phyloP scores from a whole-genome alignment of 37 sponge, comb jelly and placozoan species.

The Spongia lamella region DNA sequence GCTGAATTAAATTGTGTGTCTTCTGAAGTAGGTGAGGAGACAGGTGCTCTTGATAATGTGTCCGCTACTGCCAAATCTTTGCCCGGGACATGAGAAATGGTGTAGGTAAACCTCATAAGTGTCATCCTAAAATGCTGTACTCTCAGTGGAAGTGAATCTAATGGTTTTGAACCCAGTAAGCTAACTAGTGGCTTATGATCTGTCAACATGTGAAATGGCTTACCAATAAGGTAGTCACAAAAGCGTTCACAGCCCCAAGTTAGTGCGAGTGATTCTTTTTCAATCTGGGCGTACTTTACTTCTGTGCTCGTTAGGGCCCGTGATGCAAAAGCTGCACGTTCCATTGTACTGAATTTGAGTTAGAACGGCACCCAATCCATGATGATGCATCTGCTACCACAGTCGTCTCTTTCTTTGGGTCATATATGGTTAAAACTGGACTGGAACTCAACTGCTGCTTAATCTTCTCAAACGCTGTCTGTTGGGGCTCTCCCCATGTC shows the following conservation, averaged over 20 bases:
- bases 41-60: not conserved
- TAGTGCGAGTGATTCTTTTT: too few relatives aligned
- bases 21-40: not conserved
- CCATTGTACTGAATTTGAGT: not conserved
- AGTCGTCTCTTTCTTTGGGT: not conserved
- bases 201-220: not conserved
- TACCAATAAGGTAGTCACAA: not conserved
- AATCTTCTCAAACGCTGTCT: conserved; percentile 30
- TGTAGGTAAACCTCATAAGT: conserved; percentile 1
- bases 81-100: conserved; percentile 11
- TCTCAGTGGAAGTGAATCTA: not conserved
- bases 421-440: not conserved
- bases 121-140: not conserved
- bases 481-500: conserved; percentile 16
- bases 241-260: not conserved
- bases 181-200: conserved; percentile 7
- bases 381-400: conserved; percentile 3
- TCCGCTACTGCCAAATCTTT: not conserved
- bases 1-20: not conserved
- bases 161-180: not conserved
- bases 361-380: not conserved
- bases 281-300: not conserved
- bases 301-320: not conserved
- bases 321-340: not conserved
- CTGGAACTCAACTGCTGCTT: conserved; percentile 9